These are phyloP conservation scores for Grus americana DNA, from an alignment of 2,113 vertebrate species.

Conservation along the genomic window DNA sequence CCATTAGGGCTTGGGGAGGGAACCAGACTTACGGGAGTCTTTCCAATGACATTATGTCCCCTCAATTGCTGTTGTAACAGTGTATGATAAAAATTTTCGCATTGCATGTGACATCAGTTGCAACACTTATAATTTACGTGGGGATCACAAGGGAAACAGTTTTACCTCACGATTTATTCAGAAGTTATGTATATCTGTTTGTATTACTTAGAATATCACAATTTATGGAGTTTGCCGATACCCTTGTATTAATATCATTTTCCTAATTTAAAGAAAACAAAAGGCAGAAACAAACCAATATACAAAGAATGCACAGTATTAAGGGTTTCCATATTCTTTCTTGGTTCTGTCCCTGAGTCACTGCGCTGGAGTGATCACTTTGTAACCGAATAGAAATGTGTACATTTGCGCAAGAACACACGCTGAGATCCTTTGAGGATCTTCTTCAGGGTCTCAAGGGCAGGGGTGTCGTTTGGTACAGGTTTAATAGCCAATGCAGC, in stretches of 20 bases:
- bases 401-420: fast-evolving
- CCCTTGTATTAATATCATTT: background rate
- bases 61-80: background rate
- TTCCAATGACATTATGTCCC: background rate
- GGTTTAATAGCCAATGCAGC: background rate
- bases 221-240: background rate
- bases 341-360: background rate
- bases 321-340: background rate
- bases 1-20: fast-evolving
- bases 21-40: background rate
- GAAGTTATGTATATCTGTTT: background rate
- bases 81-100: background rate
- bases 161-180: background rate
- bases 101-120: fast-evolving
- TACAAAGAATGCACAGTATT: background rate
- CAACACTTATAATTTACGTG: background rate
- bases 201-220: background rate
- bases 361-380: background rate
- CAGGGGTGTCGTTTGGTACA: background rate
- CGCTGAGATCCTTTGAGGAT: background rate
- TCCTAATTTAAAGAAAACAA: background rate
- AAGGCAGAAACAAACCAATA: background rate
- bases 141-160: background rate
- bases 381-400: background rate
- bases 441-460: background rate